phyloP scores from a whole-genome alignment of 2,888 invertebrate species.

The Aplocera efformata region DNA sequence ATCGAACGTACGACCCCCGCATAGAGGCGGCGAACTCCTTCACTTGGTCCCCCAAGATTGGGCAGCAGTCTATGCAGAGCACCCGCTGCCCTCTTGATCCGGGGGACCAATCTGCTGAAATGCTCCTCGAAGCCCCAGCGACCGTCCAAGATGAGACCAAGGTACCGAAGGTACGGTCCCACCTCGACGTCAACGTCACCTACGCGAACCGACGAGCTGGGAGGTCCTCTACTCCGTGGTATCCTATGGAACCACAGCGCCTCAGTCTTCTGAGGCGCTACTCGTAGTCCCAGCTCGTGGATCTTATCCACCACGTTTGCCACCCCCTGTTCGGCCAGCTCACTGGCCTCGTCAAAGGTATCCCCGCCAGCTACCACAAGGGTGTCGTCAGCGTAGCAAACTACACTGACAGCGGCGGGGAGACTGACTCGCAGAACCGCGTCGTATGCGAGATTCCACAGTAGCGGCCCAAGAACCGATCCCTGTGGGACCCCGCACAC shows the following conservation, averaged over 20 bases:
- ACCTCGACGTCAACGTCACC: slow-evolving; percentile 2
- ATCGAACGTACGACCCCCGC: neutral
- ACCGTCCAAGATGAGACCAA: neutral
- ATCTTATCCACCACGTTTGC: neutral
- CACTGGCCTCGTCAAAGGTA: neutral
- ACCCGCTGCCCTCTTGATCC: slow-evolving; percentile 2
- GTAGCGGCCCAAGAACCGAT: slow-evolving; percentile 21
- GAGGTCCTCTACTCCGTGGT: slow-evolving; percentile 1
- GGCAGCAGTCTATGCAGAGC: slow-evolving; percentile 2
- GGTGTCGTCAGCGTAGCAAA: slow-evolving; percentile 22
- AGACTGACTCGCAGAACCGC: slow-evolving; percentile 12
- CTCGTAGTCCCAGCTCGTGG: neutral
- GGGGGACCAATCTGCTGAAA: neutral
- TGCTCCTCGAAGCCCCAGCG: slow-evolving; percentile 1
- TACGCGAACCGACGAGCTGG: slow-evolving; percentile 2
- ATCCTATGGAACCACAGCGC: slow-evolving; percentile 3
- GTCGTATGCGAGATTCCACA: slow-evolving; percentile 23
- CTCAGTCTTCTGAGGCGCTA: neutral
- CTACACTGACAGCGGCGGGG: slow-evolving; percentile 1
- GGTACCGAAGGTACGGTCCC: slow-evolving; percentile 2
- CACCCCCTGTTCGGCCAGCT: neutral
- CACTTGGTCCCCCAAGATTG: slow-evolving; percentile 2
- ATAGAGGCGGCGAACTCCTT: neutral
- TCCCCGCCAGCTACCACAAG: slow-evolving; percentile 9
- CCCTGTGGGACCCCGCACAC: slow-evolving; percentile 20